A percentile compares a stretch with the other conserved stretches of the same genome.
Evolutionary conservation across 2,888 invertebrate genomes (phyloP).

Genomic region (Lithophane socia): DNA sequence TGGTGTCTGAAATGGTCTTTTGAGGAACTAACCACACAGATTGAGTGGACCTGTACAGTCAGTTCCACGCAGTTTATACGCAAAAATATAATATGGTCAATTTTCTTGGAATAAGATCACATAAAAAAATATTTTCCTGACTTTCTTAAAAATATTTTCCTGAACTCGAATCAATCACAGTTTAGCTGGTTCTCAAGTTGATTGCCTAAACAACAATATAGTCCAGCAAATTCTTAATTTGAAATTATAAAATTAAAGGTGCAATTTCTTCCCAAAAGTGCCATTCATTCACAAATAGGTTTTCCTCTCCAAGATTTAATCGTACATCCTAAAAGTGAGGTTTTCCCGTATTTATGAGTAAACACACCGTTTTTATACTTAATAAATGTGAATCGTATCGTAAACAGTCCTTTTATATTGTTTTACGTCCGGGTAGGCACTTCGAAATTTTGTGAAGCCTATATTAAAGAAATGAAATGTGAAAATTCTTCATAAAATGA

Average conservation of each 20-base stretch:
- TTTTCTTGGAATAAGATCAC: neutral
- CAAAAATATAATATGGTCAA: neutral
- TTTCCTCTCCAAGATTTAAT: slow-evolving; percentile 25
- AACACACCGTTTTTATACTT: slow-evolving; percentile 8
- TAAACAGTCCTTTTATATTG: slow-evolving; percentile 32
- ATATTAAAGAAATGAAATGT: slow-evolving; percentile 2
- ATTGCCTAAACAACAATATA: neutral
- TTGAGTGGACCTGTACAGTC: too few species aligned
- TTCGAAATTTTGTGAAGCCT: slow-evolving; percentile 4
- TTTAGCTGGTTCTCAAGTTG: neutral
- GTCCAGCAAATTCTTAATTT: neutral
- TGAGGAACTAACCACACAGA: too few species aligned
- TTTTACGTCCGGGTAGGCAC: neutral
- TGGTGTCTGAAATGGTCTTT: too few species aligned
- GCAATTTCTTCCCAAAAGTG: neutral
- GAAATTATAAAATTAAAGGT: too few species aligned
- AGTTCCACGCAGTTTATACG: too few species aligned
- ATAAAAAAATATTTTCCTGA: neutral
- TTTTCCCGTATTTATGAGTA: slow-evolving; percentile 23
- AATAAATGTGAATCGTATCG: slow-evolving; percentile 19
- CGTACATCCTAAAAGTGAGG: neutral
- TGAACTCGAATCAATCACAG: neutral
- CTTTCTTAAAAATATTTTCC: neutral
- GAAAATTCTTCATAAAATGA: neutral
- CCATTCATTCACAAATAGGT: neutral